Percentiles rank a stretch among this genome's conserved stretches.
Evolutionary conservation across 2,113 vertebrate species (phyloP).

Genomic region (Rana temporaria): DNA sequence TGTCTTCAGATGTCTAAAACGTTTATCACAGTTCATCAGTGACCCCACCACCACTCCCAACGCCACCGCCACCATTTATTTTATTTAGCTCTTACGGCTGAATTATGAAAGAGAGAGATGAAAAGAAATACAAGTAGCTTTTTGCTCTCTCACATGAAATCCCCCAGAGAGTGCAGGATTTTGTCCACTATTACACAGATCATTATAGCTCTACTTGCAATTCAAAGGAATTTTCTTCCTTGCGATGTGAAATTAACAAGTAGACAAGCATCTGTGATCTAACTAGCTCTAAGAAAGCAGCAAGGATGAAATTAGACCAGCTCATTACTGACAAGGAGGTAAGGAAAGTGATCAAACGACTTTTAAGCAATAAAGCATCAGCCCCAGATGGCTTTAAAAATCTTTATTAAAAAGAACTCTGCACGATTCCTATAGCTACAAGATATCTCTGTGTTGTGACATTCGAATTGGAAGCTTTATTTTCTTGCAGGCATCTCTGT

Average conservation of each 20-base stretch:
- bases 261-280: conserved; percentile 55
- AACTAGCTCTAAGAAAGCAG: conserved; percentile 42
- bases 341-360: conserved; percentile 37
- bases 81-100: not conserved
- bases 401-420: conserved; percentile 33
- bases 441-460: not conserved
- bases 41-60: too few species aligned
- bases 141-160: conserved; percentile 31
- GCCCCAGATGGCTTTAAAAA: conserved; percentile 42
- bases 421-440: not conserved
- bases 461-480: not conserved
- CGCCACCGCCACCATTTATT: not conserved
- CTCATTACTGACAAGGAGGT: conserved; percentile 54
- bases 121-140: conserved; percentile 19
- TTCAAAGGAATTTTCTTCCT: conserved; percentile 52
- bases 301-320: conserved; percentile 51
- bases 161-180: conserved; percentile 47
- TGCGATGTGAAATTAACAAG: conserved; percentile 48
- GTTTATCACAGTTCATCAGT: not conserved
- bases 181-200: conserved; percentile 53
- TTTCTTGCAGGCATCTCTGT: not conserved
- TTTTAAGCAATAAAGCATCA: conserved; percentile 45
- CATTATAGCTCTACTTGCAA: conserved; percentile 47
- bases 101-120: conserved; percentile 15
- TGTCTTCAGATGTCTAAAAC: not conserved